Percentiles rank a stretch among this genome's conserved stretches.
Conservation (phyloP, 2,797 vertebrate genomes). For the Eutrigla gurnardus region DNA sequence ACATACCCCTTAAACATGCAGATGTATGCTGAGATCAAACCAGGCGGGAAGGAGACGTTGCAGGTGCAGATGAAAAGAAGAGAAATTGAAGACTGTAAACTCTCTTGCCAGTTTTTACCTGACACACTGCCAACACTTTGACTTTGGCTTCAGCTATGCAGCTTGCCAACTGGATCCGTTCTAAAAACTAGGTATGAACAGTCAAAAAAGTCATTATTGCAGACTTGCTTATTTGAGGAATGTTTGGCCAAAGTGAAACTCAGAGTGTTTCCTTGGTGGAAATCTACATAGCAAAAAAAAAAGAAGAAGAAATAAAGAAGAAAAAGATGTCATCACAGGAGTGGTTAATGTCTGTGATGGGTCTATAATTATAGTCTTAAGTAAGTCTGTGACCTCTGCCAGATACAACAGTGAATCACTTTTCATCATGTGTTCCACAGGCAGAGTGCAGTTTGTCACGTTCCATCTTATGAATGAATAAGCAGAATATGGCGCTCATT, state of each 20-base stretch:
- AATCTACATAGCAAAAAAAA: conserved; percentile 20
- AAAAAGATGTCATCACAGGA: neutral
- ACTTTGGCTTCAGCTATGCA: neutral
- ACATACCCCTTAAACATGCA: conserved; percentile 1
- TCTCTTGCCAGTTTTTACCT: conserved; percentile 23
- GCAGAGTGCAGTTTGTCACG: conserved; percentile 77
- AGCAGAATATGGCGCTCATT: conserved; percentile 56
- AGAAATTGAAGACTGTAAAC: conserved; percentile 15
- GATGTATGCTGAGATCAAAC: conserved; percentile 13
- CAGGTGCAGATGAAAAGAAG: conserved; percentile 35
- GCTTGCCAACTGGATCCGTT: conserved; percentile 19
- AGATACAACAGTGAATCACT: conserved; percentile 68
- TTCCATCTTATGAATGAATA: conserved; percentile 78
- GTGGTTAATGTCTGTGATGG: conserved; percentile 29
- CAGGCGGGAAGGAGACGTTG: conserved; percentile 9
- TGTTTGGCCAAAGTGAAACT: neutral
- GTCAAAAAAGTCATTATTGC: neutral
- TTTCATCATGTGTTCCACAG: conserved; percentile 51
- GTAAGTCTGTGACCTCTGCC: conserved; percentile 39
- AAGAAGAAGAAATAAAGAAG: neutral
- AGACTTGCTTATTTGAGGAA: neutral
- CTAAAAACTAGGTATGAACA: neutral
- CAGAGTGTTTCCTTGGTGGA: conserved; percentile 19
- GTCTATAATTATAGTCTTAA: conserved; percentile 59
- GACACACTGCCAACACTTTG: conserved; percentile 26